Evolutionary conservation across 2,888 invertebrate species (phyloP), one percentile per base, ranked within the genome.

Genomic region (Caenorhabditis japonica): DNA sequence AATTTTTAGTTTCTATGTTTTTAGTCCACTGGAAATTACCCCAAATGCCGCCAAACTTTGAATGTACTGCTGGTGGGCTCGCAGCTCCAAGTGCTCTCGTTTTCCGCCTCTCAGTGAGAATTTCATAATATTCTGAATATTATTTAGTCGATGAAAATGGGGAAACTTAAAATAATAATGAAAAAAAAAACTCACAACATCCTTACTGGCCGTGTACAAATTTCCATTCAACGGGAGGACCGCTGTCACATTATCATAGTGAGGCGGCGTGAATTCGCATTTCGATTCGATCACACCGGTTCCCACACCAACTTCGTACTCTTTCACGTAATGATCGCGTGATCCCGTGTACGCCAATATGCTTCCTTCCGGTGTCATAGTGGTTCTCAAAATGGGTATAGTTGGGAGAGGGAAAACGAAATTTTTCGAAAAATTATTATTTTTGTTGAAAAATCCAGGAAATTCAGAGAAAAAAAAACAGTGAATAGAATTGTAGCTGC

Each of bases 231-330:
- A 30, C 8, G 79, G 77, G 17, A 78, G 51, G 49, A 94, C 90
- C 43, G 93, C 92, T 88, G 94, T 93, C 58, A 94, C 93, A 25
- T 94, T 94, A 88, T 94, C 94, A 88, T 94, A 94, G 89, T 94
- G 94, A 5, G 94, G 94, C 13, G 94, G 94, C 82, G 92, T 92
- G 64, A 93, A 89, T 82, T 92, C 91, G 59, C 91, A 90, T 33
- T 92, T 89, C 78, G 91, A 39, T 34, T 78, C 78, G 19, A 76
- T 74, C 10, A 74, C 69, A 21, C 79, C 77, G 2, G 59, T 49
- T n/a, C 72, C 72, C n/a, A 60, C 27, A 4, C 66, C 66, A 5
- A 82, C 76, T 46, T 79, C 79, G 44, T 75, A 76, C 81, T 91
- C 91, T 91, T 92, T 91, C 87, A 93, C 92, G 84, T 92, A 93